Base-by-base conservation (phyloP, 2,797 vertebrate species). In the Phrynocephalus guinanensis region DNA sequence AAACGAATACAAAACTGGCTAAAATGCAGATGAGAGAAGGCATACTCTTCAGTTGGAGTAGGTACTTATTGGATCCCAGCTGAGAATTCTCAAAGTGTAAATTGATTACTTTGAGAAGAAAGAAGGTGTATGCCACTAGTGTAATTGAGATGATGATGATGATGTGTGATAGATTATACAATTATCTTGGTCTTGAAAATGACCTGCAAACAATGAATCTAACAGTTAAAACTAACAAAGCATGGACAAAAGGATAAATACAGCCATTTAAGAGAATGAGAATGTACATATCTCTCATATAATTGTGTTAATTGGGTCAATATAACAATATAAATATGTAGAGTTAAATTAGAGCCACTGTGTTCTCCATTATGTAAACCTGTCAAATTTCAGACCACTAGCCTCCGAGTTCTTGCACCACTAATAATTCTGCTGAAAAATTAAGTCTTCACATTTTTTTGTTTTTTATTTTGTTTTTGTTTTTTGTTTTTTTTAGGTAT, bases 41-140 rank as follows among this genome's bases (percentile, higher is more conserved):
- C 44, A 77, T 77, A 68, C 63, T 52, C n/a, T 33, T 67, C n/a
- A 77, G 44, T 33, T 87, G 73, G 86, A 87, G 72, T 77, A 77
- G 77, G n/a, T 38, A 33, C 72, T 87, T 75, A 68, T 75, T 76
- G 38, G 60, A 76, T 76, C 86, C 52, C 79, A 67, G 38, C 28
- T 76, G 86, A 72, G 72, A 87, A 87, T 56, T 68, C 1, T 68
- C 82, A 11, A 28, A 68, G 63, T 33, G 33, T 73, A 28, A 78
- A 78, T 50, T 33, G 10, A 79, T 85, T 67, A 73, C 72, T 28
- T 68, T 44, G 28, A 75, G 26, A 77, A 66, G 60, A 44, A 82
- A 82, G 22, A 68, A 82, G 44, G 60, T 76, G 24, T 56, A 18
- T 80, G 18, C 16, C 52, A 48, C 56, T 82, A 82, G 38, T 50